phyloP scores from a whole-genome alignment of 2,113 vertebrate genomes.

The Zapus hudsonius region DNA sequence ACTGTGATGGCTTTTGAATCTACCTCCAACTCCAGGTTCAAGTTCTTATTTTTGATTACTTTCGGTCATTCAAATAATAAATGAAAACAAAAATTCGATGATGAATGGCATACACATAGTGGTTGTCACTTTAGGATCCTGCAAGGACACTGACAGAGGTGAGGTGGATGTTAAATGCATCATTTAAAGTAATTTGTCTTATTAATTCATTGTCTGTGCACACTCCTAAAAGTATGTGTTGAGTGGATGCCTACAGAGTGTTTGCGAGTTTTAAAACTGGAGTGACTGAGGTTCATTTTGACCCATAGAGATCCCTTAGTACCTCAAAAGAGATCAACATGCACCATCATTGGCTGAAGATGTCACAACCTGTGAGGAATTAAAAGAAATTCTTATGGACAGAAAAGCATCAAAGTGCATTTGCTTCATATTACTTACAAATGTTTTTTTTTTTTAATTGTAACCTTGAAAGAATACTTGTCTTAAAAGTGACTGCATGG shows the following conservation, averaged over 20 bases:
- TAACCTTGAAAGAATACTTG: not conserved
- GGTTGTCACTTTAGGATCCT: not conserved
- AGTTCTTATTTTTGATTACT: not conserved
- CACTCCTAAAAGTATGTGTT: not conserved
- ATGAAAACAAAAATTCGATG: not conserved
- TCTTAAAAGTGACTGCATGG: not conserved
- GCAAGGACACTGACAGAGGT: not conserved
- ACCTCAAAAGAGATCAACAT: not conserved
- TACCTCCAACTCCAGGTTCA: not conserved
- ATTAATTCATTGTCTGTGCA: not conserved
- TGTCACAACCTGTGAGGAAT: not conserved
- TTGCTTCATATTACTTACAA: slow-evolving; percentile 45
- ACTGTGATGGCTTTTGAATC: not conserved
- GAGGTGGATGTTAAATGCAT: not conserved
- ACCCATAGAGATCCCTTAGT: not conserved
- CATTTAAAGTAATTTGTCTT: not conserved
- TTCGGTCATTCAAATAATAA: not conserved
- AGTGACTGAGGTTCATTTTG: not conserved
- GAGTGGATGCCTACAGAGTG: not conserved
- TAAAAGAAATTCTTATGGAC: not conserved
- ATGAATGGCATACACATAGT: not conserved
- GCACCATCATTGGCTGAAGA: not conserved
- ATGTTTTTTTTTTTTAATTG: not conserved
- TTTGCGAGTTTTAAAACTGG: not conserved
- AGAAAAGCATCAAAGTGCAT: not conserved